These are phyloP conservation scores for Tenodera sinensis DNA, from an alignment of 2,888 invertebrate species.

Conservation along the genomic window DNA sequence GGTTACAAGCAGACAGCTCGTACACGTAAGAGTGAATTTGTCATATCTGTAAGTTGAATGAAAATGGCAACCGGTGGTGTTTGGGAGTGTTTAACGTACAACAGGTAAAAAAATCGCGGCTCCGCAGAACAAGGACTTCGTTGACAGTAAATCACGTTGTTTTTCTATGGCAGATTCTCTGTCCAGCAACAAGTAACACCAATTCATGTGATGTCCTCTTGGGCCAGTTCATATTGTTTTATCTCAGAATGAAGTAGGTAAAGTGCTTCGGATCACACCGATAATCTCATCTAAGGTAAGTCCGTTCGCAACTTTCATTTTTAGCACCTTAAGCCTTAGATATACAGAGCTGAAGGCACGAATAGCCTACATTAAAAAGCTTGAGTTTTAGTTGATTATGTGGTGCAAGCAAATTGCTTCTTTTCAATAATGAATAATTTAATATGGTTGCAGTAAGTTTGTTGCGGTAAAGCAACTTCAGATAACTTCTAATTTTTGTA, in stretches of 20 bases:
- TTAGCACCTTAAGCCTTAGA: background rate
- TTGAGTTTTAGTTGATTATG: too few species aligned
- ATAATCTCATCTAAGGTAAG: background rate
- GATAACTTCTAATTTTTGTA: too few species aligned
- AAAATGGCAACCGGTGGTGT: slow-evolving; percentile 14
- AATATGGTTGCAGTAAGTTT: background rate
- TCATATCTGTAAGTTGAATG: background rate
- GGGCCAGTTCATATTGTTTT: background rate
- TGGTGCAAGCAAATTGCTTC: too few species aligned
- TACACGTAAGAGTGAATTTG: background rate
- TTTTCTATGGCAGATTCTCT: background rate
- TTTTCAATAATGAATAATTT: background rate
- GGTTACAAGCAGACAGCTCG: background rate
- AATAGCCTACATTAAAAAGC: too few species aligned
- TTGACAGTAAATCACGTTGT: background rate
- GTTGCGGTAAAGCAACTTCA: too few species aligned
- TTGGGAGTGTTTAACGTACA: background rate
- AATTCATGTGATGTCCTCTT: background rate
- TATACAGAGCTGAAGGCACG: too few species aligned
- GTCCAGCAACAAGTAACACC: background rate
- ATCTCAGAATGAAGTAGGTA: background rate
- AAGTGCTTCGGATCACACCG: background rate
- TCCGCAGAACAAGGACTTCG: background rate
- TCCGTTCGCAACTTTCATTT: background rate
- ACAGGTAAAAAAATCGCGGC: background rate